phyloP scores from a whole-genome alignment of 2,113 vertebrate genomes.

The Sterrhoptilus dennistouni region DNA sequence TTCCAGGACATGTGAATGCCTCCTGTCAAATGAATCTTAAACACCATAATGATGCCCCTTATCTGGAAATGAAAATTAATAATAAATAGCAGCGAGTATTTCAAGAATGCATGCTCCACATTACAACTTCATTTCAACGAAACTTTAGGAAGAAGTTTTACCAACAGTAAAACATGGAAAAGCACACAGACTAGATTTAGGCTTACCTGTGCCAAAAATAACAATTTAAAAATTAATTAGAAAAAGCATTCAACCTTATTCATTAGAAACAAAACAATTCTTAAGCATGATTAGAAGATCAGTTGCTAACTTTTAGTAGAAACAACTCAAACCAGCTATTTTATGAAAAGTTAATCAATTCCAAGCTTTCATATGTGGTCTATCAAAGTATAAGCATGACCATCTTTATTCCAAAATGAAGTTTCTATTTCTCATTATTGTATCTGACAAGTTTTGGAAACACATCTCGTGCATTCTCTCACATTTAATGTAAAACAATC shows the following conservation, averaged over 20 bases:
- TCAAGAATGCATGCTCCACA: neutral
- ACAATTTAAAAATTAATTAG: neutral
- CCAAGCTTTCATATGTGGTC: slow-evolving; percentile 51
- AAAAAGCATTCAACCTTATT: neutral
- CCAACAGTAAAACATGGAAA: neutral
- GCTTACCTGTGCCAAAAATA: neutral
- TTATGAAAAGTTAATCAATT: slow-evolving; percentile 51
- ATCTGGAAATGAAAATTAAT: slow-evolving; percentile 25
- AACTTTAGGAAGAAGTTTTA: neutral
- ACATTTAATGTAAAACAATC: slow-evolving; percentile 55
- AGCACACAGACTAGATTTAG: neutral
- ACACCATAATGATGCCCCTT: neutral
- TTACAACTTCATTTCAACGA: neutral
- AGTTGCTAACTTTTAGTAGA: neutral
- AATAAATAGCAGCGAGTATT: neutral
- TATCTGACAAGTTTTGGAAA: slow-evolving; percentile 63
- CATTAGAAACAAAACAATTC: neutral
- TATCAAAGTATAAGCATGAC: slow-evolving; percentile 17
- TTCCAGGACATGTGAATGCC: neutral
- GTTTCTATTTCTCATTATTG: slow-evolving; percentile 33
- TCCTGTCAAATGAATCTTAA: slow-evolving; percentile 22
- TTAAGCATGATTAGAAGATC: neutral
- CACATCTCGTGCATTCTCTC: slow-evolving; percentile 15
- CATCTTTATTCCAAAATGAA: slow-evolving; percentile 39
- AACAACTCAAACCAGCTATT: slow-evolving; percentile 29